Evolutionary conservation across 2,113 vertebrate species (phyloP), one percentile per base, ranked within the genome.

Genomic region (Ceyx cyanopectus): DNA sequence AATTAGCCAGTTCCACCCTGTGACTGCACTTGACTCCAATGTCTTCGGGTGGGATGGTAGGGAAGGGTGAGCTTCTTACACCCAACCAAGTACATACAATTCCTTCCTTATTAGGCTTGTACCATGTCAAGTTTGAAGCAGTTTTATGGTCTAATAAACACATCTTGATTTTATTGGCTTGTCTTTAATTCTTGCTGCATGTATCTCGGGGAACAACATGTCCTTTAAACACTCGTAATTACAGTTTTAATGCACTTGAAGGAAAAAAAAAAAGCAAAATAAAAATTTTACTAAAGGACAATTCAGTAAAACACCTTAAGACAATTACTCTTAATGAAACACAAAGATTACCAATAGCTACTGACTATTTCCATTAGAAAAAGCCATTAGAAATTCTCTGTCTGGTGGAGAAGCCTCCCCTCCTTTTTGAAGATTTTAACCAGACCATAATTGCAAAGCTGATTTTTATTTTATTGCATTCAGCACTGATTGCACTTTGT

Each of bases 401-500:
- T 82, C 76, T 96, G 48, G 9, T 1, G 6, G 10, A 92, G 77
- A 87, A 73, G 46, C 23, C 57, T 61, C 17, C 61, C 57, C 65
- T 21, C 32, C 30, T 61, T 78, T 70, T 50, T 82, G 78, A 92
- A 84, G 46, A 45, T 26, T 61, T 74, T 85, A 92, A 89, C 37
- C 85, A 84, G 84, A 70, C 80, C 46, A 34, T 58, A 85, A 91
- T 91, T 93, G 87, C 72, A 51, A 96, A 88, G 61, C 50, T 86
- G 95, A 90, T 84, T 91, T 91, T 74, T 92, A 94, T 91, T 93
- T 87, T 72, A 94, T 83, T 72, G 73, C 30, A 2, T 85, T 91
- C 83, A 67, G 93, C 93, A 23, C 26, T 76, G 29, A 82, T 89
- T 87, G 63, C 23, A 6, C 73, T 90, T 95, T 73, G 37, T 37